Base-by-base conservation (phyloP, 2,888 invertebrate genomes). In the Eupithecia dodoneata region DNA sequence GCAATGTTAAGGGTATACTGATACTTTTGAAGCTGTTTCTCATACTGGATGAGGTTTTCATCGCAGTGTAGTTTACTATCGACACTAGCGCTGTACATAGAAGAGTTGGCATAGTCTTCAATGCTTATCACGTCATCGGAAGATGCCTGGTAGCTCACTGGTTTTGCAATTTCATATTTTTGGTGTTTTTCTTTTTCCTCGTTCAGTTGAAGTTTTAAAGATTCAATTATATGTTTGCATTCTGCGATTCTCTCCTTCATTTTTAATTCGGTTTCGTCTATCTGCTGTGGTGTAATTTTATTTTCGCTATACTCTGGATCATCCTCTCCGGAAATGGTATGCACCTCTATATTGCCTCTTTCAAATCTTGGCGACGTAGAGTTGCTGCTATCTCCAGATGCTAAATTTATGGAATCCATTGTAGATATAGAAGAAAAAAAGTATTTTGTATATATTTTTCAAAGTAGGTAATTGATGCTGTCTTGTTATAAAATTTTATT, bases 1-100 rank as follows among this genome's bases (percentile, higher is more conserved):
- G 94, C 95, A 88, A 93, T 91, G 75, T 92, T 92, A 12, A 94
- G 85, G 3, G 95, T 94, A 73, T 91, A 91, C 83, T 94, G 94
- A 83, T 94, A 94, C 83, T 90, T 93, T 79, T 94, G 90, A 63
- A 95, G 84, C 83, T 94, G 94, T 81, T 93, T 94, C 81, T 94
- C 94, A 81, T 95, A 95, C 86, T 93, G 93, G 75, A 93, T 90
- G 10, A 94, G 85, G 80, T 87, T 92, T 84, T 93, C 91, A 80
- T 94, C 94, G 75, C 90, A 93, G 76, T 84, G 87, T 9, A 94
- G 82, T 83, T 90, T 94, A 75, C 83, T 91, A 13, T 92, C 91
- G 0, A 94, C 88, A 77, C 88, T 89, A 44, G 87, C 84, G 72
- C 89, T 89, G 76, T 89, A 92, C 66, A 87, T 85, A 0, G 83